A percentile compares a stretch with the other conserved stretches of the same genome.
Conservation (phyloP, 1,140 invertebrate species). For the Hormaphis cornu region DNA sequence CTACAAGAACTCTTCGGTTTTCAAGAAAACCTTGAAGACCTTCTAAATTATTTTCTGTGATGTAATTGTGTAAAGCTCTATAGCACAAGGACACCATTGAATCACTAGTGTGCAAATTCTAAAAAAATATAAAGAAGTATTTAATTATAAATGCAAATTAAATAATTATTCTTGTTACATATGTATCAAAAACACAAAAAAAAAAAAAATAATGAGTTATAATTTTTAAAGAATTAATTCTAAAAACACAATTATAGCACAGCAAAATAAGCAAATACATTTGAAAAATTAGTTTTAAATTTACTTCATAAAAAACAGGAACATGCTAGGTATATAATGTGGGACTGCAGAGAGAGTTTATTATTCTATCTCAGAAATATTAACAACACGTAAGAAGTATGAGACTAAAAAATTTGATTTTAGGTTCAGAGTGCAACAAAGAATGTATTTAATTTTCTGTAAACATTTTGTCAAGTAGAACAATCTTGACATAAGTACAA, state of each 20-base stretch:
- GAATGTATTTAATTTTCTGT: too few species aligned
- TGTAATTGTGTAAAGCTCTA: slow-evolving; percentile 65
- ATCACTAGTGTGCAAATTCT: slow-evolving; percentile 58
- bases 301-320: neutral
- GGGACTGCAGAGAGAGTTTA: too few species aligned
- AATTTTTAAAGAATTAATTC: neutral
- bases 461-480: too few species aligned
- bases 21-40: slow-evolving; percentile 71
- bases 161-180: neutral
- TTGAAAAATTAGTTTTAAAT: neutral
- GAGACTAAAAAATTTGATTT: too few species aligned
- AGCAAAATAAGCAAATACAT: neutral
- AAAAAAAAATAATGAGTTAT: neutral
- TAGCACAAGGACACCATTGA: slow-evolving; percentile 82
- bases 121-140: slow-evolving; percentile 37
- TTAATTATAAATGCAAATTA: neutral
- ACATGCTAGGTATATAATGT: too few species aligned
- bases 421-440: too few species aligned
- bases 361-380: too few species aligned
- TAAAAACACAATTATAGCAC: neutral
- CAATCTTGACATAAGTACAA: too few species aligned
- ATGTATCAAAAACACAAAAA: neutral
- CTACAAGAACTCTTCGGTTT: slow-evolving; percentile 67
- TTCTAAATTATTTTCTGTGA: slow-evolving; percentile 67
- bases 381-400: too few species aligned